Evolutionary conservation across 2,888 invertebrate species (phyloP), one percentile per base, ranked within the genome.

Genomic region (Mythimna loreyi): DNA sequence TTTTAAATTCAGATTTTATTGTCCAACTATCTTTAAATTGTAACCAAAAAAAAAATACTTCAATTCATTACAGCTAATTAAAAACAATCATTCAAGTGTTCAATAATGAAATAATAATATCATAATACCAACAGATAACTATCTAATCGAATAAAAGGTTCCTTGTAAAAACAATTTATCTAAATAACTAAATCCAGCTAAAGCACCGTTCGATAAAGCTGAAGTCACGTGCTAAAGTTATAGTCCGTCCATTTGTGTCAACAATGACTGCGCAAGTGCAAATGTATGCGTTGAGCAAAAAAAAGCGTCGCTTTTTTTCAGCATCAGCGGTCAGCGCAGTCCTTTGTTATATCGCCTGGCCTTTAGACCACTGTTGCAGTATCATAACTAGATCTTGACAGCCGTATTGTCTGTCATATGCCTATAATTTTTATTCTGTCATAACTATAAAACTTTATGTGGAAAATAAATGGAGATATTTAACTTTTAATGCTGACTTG

Each of bases 341-440:
- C 65, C 49, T 72, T 82, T 82, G 60, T 72, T 81, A 53, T 69
- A 13, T 43, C 52, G 58, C 58, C 30, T 73, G 67, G 59, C 70
- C 75, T 75, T 78, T 70, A 67, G 49, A 55, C 16, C 47, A 60
- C 55, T 70, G 55, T 49, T 63, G 53, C 72, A 64, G 59, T 76
- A 78, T 77, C 80, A 62, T 75, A 74, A 72, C 76, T 76, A 78
- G 72, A 76, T 80, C 75, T 82, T 70, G 70, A 75, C 61, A 66
- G 28, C 40, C 25, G 47, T 66, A 63, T 78, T 82, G 61, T 80
- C 67, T 64, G 76, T 67, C 57, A 61, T 25, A 70, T 49, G 28
- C 60, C 36, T 64, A 53, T 70, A 72, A 43, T 21, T 71, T 62
- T 72, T 55, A 30, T 61, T 60, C 61, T 60, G 33, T 60, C 25